Base-by-base conservation (phyloP, 2,888 invertebrate genomes). In the Amphipoea oculea region DNA sequence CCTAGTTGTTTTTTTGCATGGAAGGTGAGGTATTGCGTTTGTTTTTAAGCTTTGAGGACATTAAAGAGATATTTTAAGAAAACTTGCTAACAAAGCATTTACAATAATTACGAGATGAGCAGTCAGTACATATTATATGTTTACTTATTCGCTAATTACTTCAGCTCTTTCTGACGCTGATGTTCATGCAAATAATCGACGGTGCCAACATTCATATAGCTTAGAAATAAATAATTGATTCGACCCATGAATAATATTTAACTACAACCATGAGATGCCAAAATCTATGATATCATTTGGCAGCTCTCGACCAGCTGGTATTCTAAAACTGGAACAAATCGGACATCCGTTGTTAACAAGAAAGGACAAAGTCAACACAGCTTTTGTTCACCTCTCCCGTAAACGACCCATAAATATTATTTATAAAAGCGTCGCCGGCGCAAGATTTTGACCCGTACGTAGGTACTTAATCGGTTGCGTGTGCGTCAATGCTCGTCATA, bases 401-500 rank as follows among this genome's bases (percentile, higher is more conserved):
- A 85, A 80, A 80, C 57, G 76, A 79, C 66, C 76, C 76, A 88
- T 83, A 83, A 86, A 83, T 87, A 82, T 78, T 84, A 84, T 88
- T 85, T 82, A 88, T 88, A 87, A 84, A 82, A 86, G 73, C 85
- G 76, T 77, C 69, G 85, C 67, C 68, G 80, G 74, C 80, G 67
- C 79, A 89, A 86, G 88, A 84, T 86, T 88, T 83, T 89, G 88
- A 89, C 84, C 89, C 82, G 71, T 71, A 62, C 42, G 71, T 77
- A 86, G 40, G 36, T 36, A 36, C 77, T 81, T 84, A 89, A 87
- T 88, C 89, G 84, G 78, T 75, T 80, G 76, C 78, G 82, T 82
- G 85, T 89, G 88, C 89, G 89, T 89, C 89, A 89, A 66, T 81
- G 86, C 51, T 79, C 83, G 88, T 86, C 89, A 89, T 78, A 79